Base-by-base conservation (phyloP, 2,888 invertebrate genomes). In the Drosophila yooni region DNA sequence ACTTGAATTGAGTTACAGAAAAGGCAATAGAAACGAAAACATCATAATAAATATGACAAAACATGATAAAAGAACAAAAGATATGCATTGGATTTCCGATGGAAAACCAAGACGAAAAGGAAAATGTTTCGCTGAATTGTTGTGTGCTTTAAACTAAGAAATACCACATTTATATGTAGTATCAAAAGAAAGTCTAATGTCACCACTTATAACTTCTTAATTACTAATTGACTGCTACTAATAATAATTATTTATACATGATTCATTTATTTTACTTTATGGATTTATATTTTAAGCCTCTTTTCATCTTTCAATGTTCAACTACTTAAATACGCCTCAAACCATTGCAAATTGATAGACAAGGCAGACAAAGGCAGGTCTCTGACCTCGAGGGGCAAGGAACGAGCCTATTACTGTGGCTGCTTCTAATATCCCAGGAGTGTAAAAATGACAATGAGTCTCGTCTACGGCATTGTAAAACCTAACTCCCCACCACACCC, bases 1-100 rank as follows among this genome's bases (percentile, higher is more conserved):
- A 86, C 81, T 81, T 72, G 66, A 75, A 86, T 71, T 75, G 69
- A 68, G 73, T 66, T 81, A 43, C 56, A 50, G 27, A 31, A 51
- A 64, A 67, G 69, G 43, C 56, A 73, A 10, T 67, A 18, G 25
- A 64, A 76, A 60, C 25, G 38, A 48, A 59, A 62, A 53, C 63
- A 66, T 69, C 25, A 64, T 62, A 67, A 70, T 64, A 80, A 83
- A 72, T 71, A 57, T 62, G 70, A 70, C 66, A 78, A 59, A 66
- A 27, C 53, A 48, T 18, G 61, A 29, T 31, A 40, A 59, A 53
- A 56, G n/a, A 65, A 59, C 59, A 72, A 81, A 78, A 81, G 53
- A 70, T 74, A 88, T 83, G 73, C 83, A 81, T 79, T 67, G 64
- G 58, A 53, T 76, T 63, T 66, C n/a, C 5, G 27, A 43, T 2